A percentile compares a stretch with the other conserved stretches of the same genome.
These are phyloP conservation scores for Azorinus chamasolen DNA, from an alignment of 2,888 invertebrate genomes.

Conservation along the genomic window DNA sequence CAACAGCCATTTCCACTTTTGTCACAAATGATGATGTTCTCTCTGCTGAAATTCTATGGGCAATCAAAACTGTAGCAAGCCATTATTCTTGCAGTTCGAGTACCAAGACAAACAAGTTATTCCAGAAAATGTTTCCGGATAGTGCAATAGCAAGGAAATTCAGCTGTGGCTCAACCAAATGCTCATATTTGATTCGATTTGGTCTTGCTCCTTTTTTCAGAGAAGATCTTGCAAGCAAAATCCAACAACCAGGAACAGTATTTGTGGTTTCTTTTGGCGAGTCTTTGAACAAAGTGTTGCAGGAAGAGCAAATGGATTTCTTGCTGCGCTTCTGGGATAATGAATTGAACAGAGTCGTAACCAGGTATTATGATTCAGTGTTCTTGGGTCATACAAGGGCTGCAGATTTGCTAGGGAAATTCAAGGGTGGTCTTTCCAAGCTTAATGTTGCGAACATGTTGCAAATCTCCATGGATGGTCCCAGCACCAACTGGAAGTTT, in stretches of 20 bases:
- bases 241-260: slow-evolving; percentile 31
- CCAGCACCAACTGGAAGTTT: slow-evolving; percentile 46
- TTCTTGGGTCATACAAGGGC: slow-evolving; percentile 48
- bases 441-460: slow-evolving; percentile 25
- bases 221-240: slow-evolving; percentile 14
- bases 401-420: slow-evolving; percentile 19
- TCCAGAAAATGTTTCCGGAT: slow-evolving; percentile 41
- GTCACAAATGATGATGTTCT: slow-evolving; percentile 34
- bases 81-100: slow-evolving; percentile 41
- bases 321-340: slow-evolving; percentile 37
- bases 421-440: slow-evolving; percentile 25
- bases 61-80: slow-evolving; percentile 34
- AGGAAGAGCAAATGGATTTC: slow-evolving; percentile 64
- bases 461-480: slow-evolving; percentile 51
- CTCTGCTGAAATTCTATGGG: slow-evolving; percentile 39
- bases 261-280: slow-evolving; percentile 58
- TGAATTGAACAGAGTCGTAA: slow-evolving; percentile 27
- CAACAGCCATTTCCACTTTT: slow-evolving; percentile 25
- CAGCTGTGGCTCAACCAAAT: slow-evolving; percentile 30
- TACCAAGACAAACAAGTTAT: slow-evolving; percentile 29
- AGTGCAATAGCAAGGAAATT: slow-evolving; percentile 39
- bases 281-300: slow-evolving; percentile 41
- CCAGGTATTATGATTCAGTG: slow-evolving; percentile 41
- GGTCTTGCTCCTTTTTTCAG: slow-evolving; percentile 26
- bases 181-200: slow-evolving; percentile 36